A percentile compares a stretch with the other conserved stretches of the same genome.
phyloP scores from a whole-genome alignment of 2,888 invertebrate species.

The Hirtodrosophila duncani region DNA sequence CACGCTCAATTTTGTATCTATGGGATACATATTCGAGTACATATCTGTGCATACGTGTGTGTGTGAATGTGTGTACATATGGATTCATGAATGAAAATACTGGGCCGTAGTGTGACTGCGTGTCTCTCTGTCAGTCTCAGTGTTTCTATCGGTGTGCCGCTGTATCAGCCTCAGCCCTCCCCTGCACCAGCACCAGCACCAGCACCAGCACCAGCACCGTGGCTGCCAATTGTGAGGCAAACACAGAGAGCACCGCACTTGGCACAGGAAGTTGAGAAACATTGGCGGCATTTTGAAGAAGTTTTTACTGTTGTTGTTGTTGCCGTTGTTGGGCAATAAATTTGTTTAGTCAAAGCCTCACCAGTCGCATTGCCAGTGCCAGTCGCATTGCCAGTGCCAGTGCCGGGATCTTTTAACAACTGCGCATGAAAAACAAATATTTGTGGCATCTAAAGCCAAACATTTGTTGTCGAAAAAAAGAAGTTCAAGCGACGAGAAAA shows the following conservation, averaged over 20 bases:
- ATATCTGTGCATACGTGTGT: background rate
- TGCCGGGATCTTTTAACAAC: slow-evolving; percentile 57
- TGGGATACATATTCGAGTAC: slow-evolving; percentile 25
- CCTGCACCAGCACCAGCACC: too few relatives aligned
- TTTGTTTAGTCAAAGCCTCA: slow-evolving; percentile 67
- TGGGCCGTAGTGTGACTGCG: slow-evolving; percentile 13
- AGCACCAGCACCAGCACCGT: too few relatives aligned
- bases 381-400: too few relatives aligned
- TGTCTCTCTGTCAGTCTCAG: background rate
- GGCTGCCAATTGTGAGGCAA: slow-evolving; percentile 63
- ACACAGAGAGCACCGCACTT: slow-evolving; percentile 40
- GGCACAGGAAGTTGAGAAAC: slow-evolving; percentile 65
- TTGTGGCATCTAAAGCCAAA: slow-evolving; percentile 35
- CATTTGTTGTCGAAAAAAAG: slow-evolving; percentile 43
- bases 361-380: too few relatives aligned
- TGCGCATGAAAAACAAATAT: slow-evolving; percentile 67
- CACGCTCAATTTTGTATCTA: slow-evolving; percentile 56
- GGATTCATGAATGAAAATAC: slow-evolving; percentile 65
- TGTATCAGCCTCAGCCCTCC: too few relatives aligned
- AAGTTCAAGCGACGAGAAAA: background rate
- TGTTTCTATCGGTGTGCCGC: too few relatives aligned
- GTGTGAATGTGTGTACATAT: slow-evolving; percentile 33
- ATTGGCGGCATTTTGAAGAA: slow-evolving; percentile 70
- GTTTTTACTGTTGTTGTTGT: slow-evolving; percentile 29
- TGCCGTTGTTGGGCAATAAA: slow-evolving; percentile 39